Evolutionary conservation across 1,140 invertebrate genomes (phyloP).

Genomic region (Steinernema feltiae): DNA sequence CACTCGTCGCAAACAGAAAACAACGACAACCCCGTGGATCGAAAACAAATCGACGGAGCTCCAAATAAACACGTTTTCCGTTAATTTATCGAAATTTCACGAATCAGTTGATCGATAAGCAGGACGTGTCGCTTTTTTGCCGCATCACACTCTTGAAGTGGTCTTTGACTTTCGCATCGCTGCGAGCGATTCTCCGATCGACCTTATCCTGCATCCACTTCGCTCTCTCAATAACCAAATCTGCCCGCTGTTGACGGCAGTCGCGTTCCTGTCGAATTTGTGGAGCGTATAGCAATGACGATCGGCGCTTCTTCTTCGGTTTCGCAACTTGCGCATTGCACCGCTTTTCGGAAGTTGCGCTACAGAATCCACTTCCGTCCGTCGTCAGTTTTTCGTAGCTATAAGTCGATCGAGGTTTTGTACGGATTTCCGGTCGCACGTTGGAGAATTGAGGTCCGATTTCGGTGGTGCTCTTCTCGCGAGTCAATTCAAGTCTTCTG

Average conservation of each 20-base stretch:
- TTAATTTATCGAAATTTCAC: too few species aligned
- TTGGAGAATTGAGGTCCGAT: not conserved
- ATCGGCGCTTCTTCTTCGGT: not conserved
- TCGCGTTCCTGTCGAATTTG: not conserved
- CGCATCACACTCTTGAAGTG: not conserved
- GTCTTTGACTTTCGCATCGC: not conserved
- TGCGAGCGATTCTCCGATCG: not conserved
- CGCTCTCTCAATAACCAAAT: not conserved
- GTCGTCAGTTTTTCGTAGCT: not conserved
- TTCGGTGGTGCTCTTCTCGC: not conserved
- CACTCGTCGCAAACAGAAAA: too few species aligned
- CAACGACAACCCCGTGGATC: too few species aligned
- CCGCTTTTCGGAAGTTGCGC: not conserved
- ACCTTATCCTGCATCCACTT: not conserved
- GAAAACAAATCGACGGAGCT: too few species aligned
- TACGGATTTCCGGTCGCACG: not conserved
- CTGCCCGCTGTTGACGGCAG: not conserved
- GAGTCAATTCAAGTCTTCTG: not conserved
- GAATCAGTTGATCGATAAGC: too few species aligned
- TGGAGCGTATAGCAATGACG: not conserved
- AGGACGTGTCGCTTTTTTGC: too few species aligned
- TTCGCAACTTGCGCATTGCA: not conserved
- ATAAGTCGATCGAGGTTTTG: not conserved
- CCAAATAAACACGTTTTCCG: too few species aligned
- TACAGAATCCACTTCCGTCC: not conserved